Base-by-base conservation (phyloP, 2,888 invertebrate species). In the Neoscelio sp. region DNA sequence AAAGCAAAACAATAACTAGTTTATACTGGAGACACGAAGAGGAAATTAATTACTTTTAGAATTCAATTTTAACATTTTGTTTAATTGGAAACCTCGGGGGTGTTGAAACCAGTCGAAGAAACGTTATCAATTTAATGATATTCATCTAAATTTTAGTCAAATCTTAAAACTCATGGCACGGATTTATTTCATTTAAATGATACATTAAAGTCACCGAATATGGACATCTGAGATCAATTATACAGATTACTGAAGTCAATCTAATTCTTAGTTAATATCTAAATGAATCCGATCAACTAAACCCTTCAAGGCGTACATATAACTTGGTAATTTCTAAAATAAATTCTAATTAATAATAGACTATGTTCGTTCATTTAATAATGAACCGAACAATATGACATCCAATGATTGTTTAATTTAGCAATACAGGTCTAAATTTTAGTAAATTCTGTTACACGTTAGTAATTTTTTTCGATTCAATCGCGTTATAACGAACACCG, bases 271-370 rank as follows among this genome's bases (percentile, higher is more conserved):
- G 23, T 56, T 38, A 54, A 10, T 15, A 2, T 7, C 13, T 15
- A 56, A 56, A 56, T 40, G 15, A 6, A 56, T 23, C 40, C 13
- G 40, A 26, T 26, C 15, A 40, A 56, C 38, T 56, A 23, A 56
- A 40, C 40, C 40, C 56, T 26, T 40, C 15, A 40, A 40, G 26
- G 40, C 40, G 8, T 18, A 1, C 4, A 5, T 13, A 12, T 13
- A 4, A 46, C 7, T 7, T 17, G 26, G 13, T 26, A 26, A 26
- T 23, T 13, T n/a, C n/a, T n/a, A n/a, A n/a, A n/a, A n/a, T n/a
- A n/a, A n/a, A n/a, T n/a, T n/a, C n/a, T n/a, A n/a, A n/a, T n/a
- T n/a, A n/a, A n/a, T n/a, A n/a, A n/a, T n/a, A n/a, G n/a, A n/a
- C n/a, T n/a, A n/a, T n/a, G n/a, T n/a, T n/a, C n/a, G n/a, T n/a